Percentiles rank a stretch among this genome's conserved stretches.
Evolutionary conservation across 2,797 vertebrate species (phyloP).

Genomic region (Anguilla marmorata): DNA sequence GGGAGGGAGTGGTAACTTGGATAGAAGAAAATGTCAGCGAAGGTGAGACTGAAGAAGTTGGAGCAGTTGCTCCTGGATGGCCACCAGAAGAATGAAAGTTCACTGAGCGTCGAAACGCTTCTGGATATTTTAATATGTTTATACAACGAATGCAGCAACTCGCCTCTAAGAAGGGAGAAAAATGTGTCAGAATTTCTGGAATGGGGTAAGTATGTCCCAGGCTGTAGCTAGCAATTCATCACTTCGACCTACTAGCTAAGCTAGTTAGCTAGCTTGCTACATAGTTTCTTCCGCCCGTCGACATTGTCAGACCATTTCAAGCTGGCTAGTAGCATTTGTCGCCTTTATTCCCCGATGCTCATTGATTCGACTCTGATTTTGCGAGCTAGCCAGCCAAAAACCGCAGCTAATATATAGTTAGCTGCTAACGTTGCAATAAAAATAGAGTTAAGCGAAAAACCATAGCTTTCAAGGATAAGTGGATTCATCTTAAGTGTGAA

Average conservation of each 20-base stretch:
- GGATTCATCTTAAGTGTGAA: not conserved
- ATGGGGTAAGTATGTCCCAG: constrained; percentile 79
- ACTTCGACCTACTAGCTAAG: constrained; percentile 23
- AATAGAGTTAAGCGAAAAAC: not conserved
- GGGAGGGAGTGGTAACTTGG: constrained; percentile 17
- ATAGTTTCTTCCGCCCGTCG: not conserved
- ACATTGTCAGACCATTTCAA: not conserved
- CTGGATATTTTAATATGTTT: constrained; percentile 90
- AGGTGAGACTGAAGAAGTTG: constrained; percentile 90
- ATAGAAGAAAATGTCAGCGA: constrained; percentile 82
- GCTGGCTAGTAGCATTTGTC: not conserved
- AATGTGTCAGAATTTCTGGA: constrained; percentile 93
- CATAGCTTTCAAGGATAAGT: not conserved
- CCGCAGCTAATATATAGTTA: not conserved
- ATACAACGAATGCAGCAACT: constrained; percentile 82
- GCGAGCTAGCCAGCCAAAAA: not conserved
- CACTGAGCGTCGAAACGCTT: constrained; percentile 89
- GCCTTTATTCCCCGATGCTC: not conserved
- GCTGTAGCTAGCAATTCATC: not conserved
- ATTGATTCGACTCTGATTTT: not conserved
- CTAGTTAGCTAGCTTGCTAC: constrained; percentile 13
- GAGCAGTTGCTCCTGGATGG: constrained; percentile 89
- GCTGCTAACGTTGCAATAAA: not conserved
- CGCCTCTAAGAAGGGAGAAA: constrained; percentile 86
- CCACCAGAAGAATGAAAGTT: constrained; percentile 73